These are phyloP conservation scores for Dorcus hopei DNA, from an alignment of 2,888 invertebrate species.

Conservation along the genomic window DNA sequence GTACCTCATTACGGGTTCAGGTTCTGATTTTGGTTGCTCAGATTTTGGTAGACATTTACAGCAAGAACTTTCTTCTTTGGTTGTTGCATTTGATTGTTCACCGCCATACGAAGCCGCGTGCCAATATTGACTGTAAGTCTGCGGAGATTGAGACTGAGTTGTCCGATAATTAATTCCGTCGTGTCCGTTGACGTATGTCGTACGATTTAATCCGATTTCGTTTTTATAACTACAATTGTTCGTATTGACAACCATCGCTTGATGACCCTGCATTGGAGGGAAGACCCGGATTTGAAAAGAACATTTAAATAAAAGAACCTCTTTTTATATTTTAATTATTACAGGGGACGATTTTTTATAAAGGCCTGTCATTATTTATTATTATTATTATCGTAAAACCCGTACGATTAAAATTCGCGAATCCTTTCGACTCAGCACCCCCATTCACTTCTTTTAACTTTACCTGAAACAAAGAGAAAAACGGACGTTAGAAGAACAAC, in stretches of 20 bases:
- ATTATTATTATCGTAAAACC: no score
- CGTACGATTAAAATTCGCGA: no score
- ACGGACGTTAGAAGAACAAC: no score
- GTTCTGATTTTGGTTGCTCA: constrained; percentile 18
- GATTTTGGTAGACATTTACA: constrained; percentile 26
- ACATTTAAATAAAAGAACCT: constrained; percentile 9
- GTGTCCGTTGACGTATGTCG: constrained; percentile 19
- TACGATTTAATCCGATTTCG: constrained; percentile 23
- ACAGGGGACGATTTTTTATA: no score
- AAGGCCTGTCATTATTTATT: no score
- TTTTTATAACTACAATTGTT: constrained; percentile 30
- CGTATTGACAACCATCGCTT: constrained; percentile 32
- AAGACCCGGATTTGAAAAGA: constrained; percentile 4
- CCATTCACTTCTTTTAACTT: no score
- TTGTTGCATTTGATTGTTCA: constrained; percentile 7
- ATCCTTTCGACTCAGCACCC: no score
- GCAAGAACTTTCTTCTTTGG: constrained; percentile 19
- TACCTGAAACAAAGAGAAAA: no score
- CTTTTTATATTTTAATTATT: no score
- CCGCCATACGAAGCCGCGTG: constrained; percentile 21
- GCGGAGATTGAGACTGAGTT: constrained; percentile 31
- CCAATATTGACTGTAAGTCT: constrained; percentile 42
- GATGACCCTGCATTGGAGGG: constrained; percentile 19
- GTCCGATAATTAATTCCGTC: constrained; percentile 22
- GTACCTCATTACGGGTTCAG: constrained; percentile 26